phyloP scores from a whole-genome alignment of 1,140 invertebrate species.

The Aleiodes sp. region DNA sequence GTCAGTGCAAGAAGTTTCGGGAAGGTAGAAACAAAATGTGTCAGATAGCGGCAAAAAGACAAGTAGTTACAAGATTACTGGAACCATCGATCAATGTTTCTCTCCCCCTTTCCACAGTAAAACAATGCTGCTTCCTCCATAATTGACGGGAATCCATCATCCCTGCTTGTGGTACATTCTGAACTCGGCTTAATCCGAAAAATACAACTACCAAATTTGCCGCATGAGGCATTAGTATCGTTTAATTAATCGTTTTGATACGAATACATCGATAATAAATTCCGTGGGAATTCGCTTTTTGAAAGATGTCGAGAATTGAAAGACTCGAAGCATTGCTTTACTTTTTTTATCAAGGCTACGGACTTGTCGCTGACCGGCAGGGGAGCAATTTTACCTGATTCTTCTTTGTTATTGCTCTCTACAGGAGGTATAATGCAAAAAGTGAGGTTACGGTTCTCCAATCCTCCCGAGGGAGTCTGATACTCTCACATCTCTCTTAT shows the following conservation, averaged over 20 bases:
- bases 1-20: neutral
- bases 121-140: constrained; percentile 66
- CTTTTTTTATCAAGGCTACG: constrained; percentile 21
- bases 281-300: neutral
- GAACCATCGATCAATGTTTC: constrained; percentile 64
- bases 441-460: constrained; percentile 18
- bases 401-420: constrained; percentile 28
- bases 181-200: neutral
- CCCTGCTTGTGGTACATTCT: constrained; percentile 48
- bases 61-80: constrained; percentile 46
- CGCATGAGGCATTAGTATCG: neutral
- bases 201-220: neutral
- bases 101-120: constrained; percentile 60
- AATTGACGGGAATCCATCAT: constrained; percentile 68
- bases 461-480: constrained; percentile 13
- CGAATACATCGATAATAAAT: neutral
- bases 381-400: constrained; percentile 35
- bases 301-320: constrained; percentile 10
- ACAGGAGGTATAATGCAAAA: constrained; percentile 21
- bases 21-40: constrained; percentile 9
- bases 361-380: constrained; percentile 16
- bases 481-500: neutral
- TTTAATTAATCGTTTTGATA: constrained; percentile 5
- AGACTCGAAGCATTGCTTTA: neutral
- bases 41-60: constrained; percentile 41